Percentiles rank a stretch among this genome's conserved stretches.
Evolutionary conservation across 2,113 vertebrate genomes (phyloP).

Genomic region (Agelaius phoeniceus): DNA sequence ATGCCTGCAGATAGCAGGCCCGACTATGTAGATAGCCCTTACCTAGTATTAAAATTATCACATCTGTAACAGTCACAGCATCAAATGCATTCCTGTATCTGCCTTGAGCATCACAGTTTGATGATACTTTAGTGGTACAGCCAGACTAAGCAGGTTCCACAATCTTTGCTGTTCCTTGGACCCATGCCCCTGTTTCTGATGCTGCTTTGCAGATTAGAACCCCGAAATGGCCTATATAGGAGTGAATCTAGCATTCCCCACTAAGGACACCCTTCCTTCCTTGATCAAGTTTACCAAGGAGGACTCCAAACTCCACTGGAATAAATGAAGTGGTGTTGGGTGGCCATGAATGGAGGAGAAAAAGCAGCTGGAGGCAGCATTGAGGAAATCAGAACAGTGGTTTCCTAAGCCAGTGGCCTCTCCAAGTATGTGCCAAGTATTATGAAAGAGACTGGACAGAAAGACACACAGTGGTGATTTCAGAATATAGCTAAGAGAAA

Average conservation of each 20-base stretch:
- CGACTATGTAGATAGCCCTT: neutral
- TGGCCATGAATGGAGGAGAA: neutral
- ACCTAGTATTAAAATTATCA: neutral
- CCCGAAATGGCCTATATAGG: neutral
- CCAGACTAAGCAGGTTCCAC: neutral
- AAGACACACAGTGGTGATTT: neutral
- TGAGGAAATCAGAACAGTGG: neutral
- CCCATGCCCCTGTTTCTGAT: neutral
- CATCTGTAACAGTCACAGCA: neutral
- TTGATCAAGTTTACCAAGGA: neutral
- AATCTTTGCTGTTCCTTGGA: neutral
- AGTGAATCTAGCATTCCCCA: neutral
- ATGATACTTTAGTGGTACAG: neutral
- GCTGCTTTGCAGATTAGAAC: neutral
- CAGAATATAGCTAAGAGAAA: neutral
- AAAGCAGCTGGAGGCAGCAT: accelerated
- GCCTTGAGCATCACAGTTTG: neutral
- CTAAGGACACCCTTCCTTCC: neutral
- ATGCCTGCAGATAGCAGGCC: neutral
- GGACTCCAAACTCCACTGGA: neutral
- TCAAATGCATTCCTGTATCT: neutral
- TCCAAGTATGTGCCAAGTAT: neutral
- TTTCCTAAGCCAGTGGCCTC: neutral
- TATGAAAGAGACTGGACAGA: neutral
- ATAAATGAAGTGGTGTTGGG: neutral